Evolutionary conservation across 2,113 vertebrate genomes (phyloP).

Genomic region (Mionectes macconnelli): DNA sequence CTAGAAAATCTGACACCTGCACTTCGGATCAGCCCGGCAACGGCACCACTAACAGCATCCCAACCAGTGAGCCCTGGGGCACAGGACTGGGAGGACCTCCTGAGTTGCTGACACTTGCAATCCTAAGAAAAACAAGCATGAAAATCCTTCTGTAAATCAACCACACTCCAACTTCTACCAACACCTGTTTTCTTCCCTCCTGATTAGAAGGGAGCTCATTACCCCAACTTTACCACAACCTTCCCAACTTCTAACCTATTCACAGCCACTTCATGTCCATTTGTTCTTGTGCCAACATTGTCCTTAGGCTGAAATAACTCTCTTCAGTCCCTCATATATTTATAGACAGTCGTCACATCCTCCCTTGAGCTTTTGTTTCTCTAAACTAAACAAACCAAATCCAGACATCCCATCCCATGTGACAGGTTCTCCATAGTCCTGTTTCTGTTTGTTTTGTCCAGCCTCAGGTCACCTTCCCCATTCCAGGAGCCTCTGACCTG

Average conservation of each 20-base stretch:
- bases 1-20: neutral
- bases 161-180: neutral
- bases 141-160: neutral
- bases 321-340: conserved; percentile 21
- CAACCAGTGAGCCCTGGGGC: neutral
- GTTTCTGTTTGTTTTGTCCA: neutral
- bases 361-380: conserved; percentile 28
- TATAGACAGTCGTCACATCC: conserved; percentile 30
- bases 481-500: neutral
- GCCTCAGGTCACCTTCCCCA: neutral
- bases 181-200: neutral
- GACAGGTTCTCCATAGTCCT: neutral
- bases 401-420: neutral
- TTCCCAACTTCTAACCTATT: neutral
- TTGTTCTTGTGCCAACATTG: conserved; percentile 35
- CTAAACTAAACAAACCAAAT: conserved; percentile 24
- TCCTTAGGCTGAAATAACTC: conserved; percentile 32
- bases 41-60: neutral
- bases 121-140: neutral
- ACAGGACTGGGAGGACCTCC: neutral
- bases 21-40: neutral
- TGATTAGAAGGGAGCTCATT: neutral
- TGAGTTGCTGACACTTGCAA: neutral
- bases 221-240: neutral
- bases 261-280: neutral